Percentiles rank a stretch among this genome's conserved stretches.
These are phyloP conservation scores for Scaptomyza polygonia DNA, from an alignment of 2,888 invertebrate species.

Conservation along the genomic window DNA sequence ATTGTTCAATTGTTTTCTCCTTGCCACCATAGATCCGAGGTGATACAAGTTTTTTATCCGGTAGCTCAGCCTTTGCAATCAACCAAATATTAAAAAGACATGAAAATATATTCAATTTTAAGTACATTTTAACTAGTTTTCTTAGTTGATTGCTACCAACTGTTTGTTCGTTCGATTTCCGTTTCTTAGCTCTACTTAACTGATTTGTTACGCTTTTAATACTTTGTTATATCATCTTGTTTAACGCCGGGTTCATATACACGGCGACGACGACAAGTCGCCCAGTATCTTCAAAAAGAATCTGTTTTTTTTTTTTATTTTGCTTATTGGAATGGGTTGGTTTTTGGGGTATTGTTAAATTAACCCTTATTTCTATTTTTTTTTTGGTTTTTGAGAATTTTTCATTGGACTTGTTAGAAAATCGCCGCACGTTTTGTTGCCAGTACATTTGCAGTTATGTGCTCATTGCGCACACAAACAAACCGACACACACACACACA, in stretches of 20 bases:
- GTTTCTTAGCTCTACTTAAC: neutral
- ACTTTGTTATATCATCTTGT: neutral
- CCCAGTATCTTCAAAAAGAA: conserved; percentile 26
- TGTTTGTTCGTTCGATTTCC: neutral
- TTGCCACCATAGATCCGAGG: conserved; percentile 34
- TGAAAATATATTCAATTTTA: neutral
- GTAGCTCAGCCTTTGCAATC: neutral
- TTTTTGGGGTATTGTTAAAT: conserved; percentile 20
- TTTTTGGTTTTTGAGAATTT: conserved; percentile 29
- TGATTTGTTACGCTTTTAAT: conserved; percentile 13
- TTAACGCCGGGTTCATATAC: conserved; percentile 26
- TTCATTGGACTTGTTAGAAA: conserved; percentile 59
- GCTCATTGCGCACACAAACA: conserved; percentile 57
- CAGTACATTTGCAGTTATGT: conserved; percentile 80
- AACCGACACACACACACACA: conserved; percentile 25
- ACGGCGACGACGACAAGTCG: conserved; percentile 52
- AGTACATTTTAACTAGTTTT: conserved; percentile 18
- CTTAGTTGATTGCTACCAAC: neutral
- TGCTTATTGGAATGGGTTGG: neutral
- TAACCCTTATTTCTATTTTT: conserved; percentile 51
- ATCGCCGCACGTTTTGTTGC: conserved; percentile 74
- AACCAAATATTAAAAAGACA: neutral
- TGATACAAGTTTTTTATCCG: neutral
- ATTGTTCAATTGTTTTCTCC: neutral
- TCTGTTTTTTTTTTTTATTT: conserved; percentile 18